A percentile compares a stretch with the other conserved stretches of the same genome.
These are phyloP conservation scores for Argentina silus DNA, from an alignment of 2,797 vertebrate genomes.

Conservation along the genomic window DNA sequence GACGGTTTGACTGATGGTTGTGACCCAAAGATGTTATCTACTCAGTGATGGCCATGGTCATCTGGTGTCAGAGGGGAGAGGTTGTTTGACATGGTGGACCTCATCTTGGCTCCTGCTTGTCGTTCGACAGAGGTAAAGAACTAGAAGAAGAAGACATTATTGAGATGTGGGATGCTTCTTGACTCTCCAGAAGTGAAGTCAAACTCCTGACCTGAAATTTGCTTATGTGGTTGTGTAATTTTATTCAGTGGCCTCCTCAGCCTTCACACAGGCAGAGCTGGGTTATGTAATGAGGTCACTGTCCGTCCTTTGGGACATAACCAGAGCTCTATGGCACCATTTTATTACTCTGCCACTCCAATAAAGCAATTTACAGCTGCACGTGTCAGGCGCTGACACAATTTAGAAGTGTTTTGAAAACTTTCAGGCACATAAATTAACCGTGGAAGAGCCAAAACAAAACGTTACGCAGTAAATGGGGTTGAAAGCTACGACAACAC, in stretches of 20 bases:
- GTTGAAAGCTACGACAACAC: slow-evolving; percentile 8
- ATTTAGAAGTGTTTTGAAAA: slow-evolving; percentile 5
- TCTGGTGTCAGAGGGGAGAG: slow-evolving; percentile 28
- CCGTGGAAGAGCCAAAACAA: neutral
- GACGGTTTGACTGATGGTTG: neutral
- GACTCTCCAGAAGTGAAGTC: neutral
- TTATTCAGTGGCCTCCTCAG: neutral
- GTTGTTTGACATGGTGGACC: slow-evolving; percentile 31
- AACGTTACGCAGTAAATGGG: slow-evolving; percentile 18
- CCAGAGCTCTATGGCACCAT: slow-evolving; percentile 16
- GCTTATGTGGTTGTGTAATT: neutral
- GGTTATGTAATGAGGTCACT: neutral
- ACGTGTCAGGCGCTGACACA: slow-evolving; percentile 13
- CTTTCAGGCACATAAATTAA: slow-evolving; percentile 18
- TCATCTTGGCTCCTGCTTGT: slow-evolving; percentile 16
- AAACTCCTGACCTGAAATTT: neutral
- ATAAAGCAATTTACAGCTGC: slow-evolving; percentile 39
- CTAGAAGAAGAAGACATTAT: neutral
- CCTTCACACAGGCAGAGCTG: neutral
- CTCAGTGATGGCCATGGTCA: slow-evolving; percentile 47
- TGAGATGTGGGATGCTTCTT: neutral
- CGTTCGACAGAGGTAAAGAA: neutral
- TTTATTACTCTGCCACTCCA: slow-evolving; percentile 38
- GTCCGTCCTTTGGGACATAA: slow-evolving; percentile 14
- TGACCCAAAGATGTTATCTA: slow-evolving; percentile 29